Base-by-base conservation (phyloP, 2,888 invertebrate genomes). In the Tiliacea aurago region DNA sequence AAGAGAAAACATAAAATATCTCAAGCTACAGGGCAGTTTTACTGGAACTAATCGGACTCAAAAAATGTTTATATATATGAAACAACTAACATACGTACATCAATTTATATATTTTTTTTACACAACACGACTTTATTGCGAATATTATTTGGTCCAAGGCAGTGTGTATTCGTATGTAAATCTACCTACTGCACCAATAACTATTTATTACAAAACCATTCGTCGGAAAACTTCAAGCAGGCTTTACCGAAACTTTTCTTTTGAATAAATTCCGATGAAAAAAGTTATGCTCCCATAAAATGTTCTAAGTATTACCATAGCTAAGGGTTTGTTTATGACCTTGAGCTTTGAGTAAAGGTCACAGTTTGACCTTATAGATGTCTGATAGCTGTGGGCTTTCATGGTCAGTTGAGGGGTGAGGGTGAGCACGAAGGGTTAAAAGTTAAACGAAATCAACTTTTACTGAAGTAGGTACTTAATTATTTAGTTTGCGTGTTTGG, bases 361-460 rank as follows among this genome's bases (percentile, higher is more conserved):
- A 70, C 23, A 45, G 45, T 53, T 70, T 84, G 84, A 86, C 88
- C 86, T 86, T 81, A 75, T 23, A 70, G 78, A 75, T 81, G 66
- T 53, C 65, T 68, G 86, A 79, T 76, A 61, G 76, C 73, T 55
- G 51, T 66, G 61, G 70, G 70, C 61, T 76, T 74, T 55, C 77
- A 78, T 76, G 77, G 68, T 23, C 72, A 76, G 56, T 66, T 51
- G 47, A 66, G 76, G 71, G 73, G 70, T 77, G 75, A 75, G 49
- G 28, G 28, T 28, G 28, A 56, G 18, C 53, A 47, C 61, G 73
- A 75, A 74, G 78, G 65, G 70, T 74, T 78, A 33, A 74, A 77
- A 71, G 6, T 63, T 65, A 49, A 59, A 71, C 55, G 56, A 66
- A 68, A 53, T 64, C 49, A 62, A 63, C 41, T 63, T 58, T 51